These are phyloP conservation scores for Drosophila silvestris DNA, from an alignment of 2,888 invertebrate genomes.

Conservation along the genomic window DNA sequence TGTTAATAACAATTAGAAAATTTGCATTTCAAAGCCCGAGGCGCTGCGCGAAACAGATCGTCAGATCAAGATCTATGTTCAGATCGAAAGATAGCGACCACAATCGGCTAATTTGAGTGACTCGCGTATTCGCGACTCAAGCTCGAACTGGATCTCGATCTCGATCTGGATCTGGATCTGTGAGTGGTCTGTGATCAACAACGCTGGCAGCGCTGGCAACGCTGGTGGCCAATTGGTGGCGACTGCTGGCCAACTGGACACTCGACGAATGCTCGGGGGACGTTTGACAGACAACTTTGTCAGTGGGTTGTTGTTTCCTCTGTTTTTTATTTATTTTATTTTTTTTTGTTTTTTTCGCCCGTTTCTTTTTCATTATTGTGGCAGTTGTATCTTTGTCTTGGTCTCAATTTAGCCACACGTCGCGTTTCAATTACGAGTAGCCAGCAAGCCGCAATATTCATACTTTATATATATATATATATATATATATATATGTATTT, in stretches of 20 bases:
- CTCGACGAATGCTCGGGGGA: conserved; percentile 33
- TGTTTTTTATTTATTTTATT: background rate
- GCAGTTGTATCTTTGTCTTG: conserved; percentile 30
- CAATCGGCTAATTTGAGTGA: conserved; percentile 69
- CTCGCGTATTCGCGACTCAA: conserved; percentile 38
- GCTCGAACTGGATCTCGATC: conserved; percentile 1
- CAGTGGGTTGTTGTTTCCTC: conserved; percentile 10
- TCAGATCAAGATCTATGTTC: conserved; percentile 36
- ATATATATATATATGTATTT: too few relatives aligned
- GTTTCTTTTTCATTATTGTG: conserved; percentile 2
- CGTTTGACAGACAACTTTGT: conserved; percentile 52
- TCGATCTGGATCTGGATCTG: conserved; percentile 28
- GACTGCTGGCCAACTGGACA: background rate
- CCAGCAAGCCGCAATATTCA: conserved; percentile 12
- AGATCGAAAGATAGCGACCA: conserved; percentile 32
- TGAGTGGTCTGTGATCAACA: conserved; percentile 11
- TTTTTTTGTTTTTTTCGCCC: background rate
- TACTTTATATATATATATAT: conserved; percentile 10
- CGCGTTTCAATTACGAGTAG: conserved; percentile 66
- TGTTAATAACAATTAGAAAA: conserved; percentile 77
- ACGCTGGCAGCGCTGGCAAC: conserved; percentile 2
- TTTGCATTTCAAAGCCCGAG: conserved; percentile 57
- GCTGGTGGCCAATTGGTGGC: conserved; percentile 57
- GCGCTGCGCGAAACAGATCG: conserved; percentile 36
- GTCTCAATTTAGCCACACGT: conserved; percentile 71